Evolutionary conservation across 2,888 invertebrate species (phyloP).

Genomic region (Caenorhabditis becei): DNA sequence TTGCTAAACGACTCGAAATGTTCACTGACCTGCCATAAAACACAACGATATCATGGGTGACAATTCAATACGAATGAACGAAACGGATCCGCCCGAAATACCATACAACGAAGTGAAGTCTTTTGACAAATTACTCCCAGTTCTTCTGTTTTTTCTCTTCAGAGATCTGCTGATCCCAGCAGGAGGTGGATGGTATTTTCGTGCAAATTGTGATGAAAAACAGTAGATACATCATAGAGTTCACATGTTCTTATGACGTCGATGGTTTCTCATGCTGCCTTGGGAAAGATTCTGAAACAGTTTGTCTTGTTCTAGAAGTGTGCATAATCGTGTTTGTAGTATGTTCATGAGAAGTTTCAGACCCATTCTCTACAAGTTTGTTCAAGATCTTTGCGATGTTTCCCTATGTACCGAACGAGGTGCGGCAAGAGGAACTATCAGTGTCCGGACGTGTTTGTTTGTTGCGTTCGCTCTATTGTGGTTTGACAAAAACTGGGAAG

Average conservation of each 20-base stretch:
- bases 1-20: too few species aligned
- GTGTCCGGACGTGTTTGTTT: neutral
- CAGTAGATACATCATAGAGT: neutral
- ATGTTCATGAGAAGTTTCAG: too few species aligned
- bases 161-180: neutral
- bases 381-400: too few species aligned
- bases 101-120: neutral
- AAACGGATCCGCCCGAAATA: neutral
- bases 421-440: neutral
- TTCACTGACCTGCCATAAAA: neutral
- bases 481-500: neutral
- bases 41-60: neutral
- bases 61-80: neutral
- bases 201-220: neutral
- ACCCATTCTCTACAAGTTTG: too few species aligned
- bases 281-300: too few species aligned
- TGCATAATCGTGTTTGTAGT: too few species aligned
- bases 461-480: neutral
- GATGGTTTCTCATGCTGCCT: neutral
- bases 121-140: neutral
- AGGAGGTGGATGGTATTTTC: neutral
- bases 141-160: neutral
- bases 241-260: slow-evolving; percentile 2
- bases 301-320: too few species aligned
- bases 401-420: neutral